Base-by-base conservation (phyloP, 1,140 invertebrate genomes). In the Heliconius nattereri region DNA sequence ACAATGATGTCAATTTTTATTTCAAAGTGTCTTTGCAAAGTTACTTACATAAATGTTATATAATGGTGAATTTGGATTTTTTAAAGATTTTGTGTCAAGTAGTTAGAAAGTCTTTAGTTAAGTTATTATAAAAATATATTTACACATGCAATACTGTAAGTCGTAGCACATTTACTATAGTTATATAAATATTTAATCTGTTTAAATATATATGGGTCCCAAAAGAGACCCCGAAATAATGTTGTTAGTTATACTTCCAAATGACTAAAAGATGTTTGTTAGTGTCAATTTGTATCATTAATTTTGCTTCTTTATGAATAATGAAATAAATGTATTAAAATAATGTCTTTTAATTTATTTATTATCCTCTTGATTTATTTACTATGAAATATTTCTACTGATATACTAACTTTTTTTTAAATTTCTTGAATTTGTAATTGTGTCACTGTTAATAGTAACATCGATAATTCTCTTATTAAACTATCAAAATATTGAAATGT, bases 301-400 rank as follows among this genome's bases (percentile, higher is more conserved):
- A 74, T 52, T 26, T 40, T 66, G 54, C 73, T 75, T 54, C 73
- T 35, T 19, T 70, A 37, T 66, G 66, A 54, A 76, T 57, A 76
- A 66, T 23, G 13, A 76, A 76, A 76, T 76, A 76, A 76, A 76
- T 26, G n/a, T n/a, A 37, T 76, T 23, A 20, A 45, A 76, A 66
- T 3, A 40, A 60, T 5, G 9, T 60, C 9, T 66, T 76, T 76
- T 6, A 37, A 37, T 75, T 60, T 66, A 76, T 66, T 26, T 70
- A 29, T 23, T 66, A 29, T 7, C 9, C 9, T 66, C 16, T 66
- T 26, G 23, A 23, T 29, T 66, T 66, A 29, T 13, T 26, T 66
- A 66, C 8, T 3, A 57, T 23, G 2, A 57, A 9, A 57, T 23
- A 23, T n/a, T 57, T 23, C 54, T n/a, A 57, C 7, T n/a, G 20